These are phyloP conservation scores for Lathamus discolor DNA, from an alignment of 2,113 vertebrate genomes.

Conservation along the genomic window DNA sequence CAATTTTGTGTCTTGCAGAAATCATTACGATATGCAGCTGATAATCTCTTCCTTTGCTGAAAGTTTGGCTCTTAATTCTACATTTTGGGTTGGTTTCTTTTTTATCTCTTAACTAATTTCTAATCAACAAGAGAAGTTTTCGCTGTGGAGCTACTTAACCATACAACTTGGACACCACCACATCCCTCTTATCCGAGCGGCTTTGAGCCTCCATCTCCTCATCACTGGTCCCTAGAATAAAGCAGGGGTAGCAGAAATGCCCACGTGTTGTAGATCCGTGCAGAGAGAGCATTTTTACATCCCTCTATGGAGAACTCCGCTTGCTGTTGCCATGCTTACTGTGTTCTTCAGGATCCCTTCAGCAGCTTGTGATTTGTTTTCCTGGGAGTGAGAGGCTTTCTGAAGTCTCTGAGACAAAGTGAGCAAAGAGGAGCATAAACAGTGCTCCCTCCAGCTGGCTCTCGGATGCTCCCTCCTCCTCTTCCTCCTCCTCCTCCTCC, in stretches of 20 bases:
- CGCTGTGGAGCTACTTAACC: not conserved
- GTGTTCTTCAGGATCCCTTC: not conserved
- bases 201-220: not conserved
- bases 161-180: too few relatives aligned
- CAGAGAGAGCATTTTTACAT: not conserved
- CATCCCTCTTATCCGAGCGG: fast-evolving
- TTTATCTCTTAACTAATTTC: not conserved
- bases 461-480: not conserved
- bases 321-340: not conserved
- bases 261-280: fast-evolving
- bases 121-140: not conserved
- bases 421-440: not conserved
- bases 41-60: not conserved
- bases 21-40: not conserved
- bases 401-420: not conserved
- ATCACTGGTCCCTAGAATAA: not conserved
- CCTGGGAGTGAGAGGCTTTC: not conserved
- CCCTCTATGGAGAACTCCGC: not conserved
- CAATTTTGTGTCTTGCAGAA: not conserved
- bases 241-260: not conserved
- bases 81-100: not conserved
- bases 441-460: not conserved
- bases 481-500: not conserved
- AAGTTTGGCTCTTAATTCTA: not conserved
- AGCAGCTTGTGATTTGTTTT: not conserved